Conservation (phyloP, 2,888 invertebrate genomes). For the Tillus elongatus region DNA sequence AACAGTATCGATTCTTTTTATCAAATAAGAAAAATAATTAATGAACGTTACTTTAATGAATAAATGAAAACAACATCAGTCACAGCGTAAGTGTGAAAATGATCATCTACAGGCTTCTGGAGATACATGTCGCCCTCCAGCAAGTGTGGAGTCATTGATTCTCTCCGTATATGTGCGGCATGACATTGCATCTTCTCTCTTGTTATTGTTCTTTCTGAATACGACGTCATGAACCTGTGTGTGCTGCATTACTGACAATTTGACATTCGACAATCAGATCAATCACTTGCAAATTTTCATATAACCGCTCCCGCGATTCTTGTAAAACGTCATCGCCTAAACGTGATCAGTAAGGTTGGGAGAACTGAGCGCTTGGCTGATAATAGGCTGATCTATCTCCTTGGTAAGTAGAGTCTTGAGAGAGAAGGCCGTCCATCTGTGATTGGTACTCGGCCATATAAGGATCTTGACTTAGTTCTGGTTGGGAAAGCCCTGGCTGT, state of each 20-base stretch:
- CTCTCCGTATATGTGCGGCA: constrained; percentile 16
- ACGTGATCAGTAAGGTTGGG: constrained; percentile 57
- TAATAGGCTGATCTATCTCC: constrained; percentile 49
- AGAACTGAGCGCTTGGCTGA: constrained; percentile 55
- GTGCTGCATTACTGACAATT: constrained; percentile 36
- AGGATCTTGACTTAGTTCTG: constrained; percentile 72
- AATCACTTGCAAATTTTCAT: constrained; percentile 37
- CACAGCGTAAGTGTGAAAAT: constrained; percentile 27
- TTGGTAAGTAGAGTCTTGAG: constrained; percentile 60
- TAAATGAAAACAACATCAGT: constrained; percentile 21
- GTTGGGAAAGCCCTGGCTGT: constrained; percentile 60
- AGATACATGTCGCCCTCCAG: constrained; percentile 16
- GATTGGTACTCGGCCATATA: constrained; percentile 81
- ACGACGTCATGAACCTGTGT: constrained; percentile 29
- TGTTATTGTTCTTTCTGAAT: constrained; percentile 27
- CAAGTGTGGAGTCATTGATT: constrained; percentile 16
- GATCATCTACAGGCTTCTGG: constrained; percentile 24
- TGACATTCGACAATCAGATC: constrained; percentile 33
- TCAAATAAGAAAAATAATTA: constrained; percentile 28
- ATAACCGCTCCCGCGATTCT: constrained; percentile 39
- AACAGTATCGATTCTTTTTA: too few species aligned
- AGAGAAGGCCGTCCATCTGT: constrained; percentile 89
- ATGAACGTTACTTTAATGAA: constrained; percentile 15
- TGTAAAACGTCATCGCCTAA: constrained; percentile 30
- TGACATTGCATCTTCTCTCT: constrained; percentile 19